phyloP scores from a whole-genome alignment of 2,113 vertebrate genomes.

The Tetrao urogallus region DNA sequence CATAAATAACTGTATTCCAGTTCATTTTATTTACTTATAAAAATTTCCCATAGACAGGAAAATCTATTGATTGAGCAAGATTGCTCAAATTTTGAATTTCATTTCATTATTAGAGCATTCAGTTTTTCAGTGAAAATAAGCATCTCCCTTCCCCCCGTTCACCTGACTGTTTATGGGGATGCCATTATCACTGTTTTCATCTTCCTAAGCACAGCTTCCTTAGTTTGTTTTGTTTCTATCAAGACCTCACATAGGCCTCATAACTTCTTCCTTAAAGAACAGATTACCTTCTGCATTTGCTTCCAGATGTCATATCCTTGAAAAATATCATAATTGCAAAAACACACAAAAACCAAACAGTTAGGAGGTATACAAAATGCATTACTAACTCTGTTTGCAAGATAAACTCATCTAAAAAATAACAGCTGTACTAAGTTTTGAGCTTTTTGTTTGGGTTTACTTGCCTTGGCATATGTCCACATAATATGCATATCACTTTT shows the following conservation, averaged over 20 bases:
- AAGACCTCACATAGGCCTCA: rapidly evolving
- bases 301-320: neutral
- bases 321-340: neutral
- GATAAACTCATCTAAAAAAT: neutral
- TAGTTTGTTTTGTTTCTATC: neutral
- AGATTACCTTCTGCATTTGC: neutral
- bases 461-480: neutral
- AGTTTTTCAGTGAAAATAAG: neutral
- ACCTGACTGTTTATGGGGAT: rapidly evolving
- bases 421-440: neutral
- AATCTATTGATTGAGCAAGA: neutral
- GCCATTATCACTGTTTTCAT: neutral
- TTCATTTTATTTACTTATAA: neutral
- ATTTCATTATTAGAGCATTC: neutral
- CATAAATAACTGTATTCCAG: neutral
- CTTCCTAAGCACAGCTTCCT: neutral
- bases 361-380: neutral
- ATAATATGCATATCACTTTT: neutral
- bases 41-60: neutral
- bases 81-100: neutral
- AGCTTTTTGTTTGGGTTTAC: neutral
- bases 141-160: rapidly evolving
- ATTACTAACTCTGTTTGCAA: neutral
- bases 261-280: neutral
- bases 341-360: neutral